phyloP scores from a whole-genome alignment of 2,888 invertebrate species.

The Diplolepis rosae region DNA sequence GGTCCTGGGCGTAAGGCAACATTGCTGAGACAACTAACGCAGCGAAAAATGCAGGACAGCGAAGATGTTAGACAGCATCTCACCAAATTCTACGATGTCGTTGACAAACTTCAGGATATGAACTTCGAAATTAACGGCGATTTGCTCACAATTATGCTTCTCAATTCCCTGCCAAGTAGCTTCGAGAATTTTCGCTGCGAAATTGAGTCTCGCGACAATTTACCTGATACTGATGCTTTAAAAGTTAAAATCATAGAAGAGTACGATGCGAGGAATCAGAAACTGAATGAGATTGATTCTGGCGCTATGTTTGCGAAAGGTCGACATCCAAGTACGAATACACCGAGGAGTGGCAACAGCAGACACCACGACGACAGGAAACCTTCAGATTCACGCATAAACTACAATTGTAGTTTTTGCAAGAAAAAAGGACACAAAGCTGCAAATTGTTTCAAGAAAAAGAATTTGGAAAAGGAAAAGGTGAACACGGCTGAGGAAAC shows the following conservation, averaged over 20 bases:
- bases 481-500: background rate
- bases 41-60: constrained; percentile 28
- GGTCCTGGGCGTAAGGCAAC: constrained; percentile 39
- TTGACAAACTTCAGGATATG: constrained; percentile 27
- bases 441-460: constrained; percentile 25
- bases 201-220: background rate
- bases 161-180: background rate
- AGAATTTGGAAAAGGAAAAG: background rate
- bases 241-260: background rate
- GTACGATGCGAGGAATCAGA: background rate
- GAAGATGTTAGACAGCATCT: constrained; percentile 37
- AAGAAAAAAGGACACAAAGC: constrained; percentile 33
- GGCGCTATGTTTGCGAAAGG: too few species aligned
- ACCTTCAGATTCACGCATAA: too few species aligned
- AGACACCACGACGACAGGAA: too few species aligned
- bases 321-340: too few species aligned
- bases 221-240: background rate
- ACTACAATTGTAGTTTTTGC: too few species aligned
- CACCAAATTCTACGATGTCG: constrained; percentile 30
- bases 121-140: background rate
- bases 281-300: too few species aligned
- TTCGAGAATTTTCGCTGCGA: background rate
- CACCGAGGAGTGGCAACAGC: too few species aligned
- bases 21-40: constrained; percentile 34
- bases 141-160: background rate